phyloP scores from a whole-genome alignment of 2,888 invertebrate genomes.

The Poecilobothrus nobilitatus region DNA sequence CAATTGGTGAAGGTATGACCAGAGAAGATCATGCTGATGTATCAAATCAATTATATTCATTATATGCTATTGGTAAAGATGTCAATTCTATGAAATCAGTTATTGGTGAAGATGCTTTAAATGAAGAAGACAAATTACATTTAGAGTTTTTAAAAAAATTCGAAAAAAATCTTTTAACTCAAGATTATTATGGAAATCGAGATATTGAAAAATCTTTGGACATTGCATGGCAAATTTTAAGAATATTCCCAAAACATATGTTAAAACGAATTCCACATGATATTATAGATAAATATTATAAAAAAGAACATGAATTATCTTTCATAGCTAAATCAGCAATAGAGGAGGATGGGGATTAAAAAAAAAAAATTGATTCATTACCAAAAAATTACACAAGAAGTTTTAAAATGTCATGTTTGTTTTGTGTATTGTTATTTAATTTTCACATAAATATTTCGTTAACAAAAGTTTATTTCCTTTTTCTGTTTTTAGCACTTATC shows the following conservation, averaged over 20 bases:
- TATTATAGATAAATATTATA: constrained; percentile 5
- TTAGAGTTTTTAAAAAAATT: constrained; percentile 94
- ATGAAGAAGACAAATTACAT: constrained; percentile 90
- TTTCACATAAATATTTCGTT: too few relatives aligned
- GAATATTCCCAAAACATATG: constrained; percentile 99
- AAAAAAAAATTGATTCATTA: too few relatives aligned
- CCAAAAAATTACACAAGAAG: too few relatives aligned
- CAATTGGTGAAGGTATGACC: constrained; percentile 96
- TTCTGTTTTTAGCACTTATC: too few relatives aligned
- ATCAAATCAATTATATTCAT: constrained; percentile 96
- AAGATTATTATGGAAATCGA: constrained; percentile 92
- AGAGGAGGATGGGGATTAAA: too few relatives aligned
- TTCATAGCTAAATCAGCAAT: too few relatives aligned
- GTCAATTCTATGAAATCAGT: constrained; percentile 98
- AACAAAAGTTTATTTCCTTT: too few relatives aligned
- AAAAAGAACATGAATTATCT: background rate
- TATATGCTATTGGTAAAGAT: constrained; percentile 97
- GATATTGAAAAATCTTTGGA: constrained; percentile 95
- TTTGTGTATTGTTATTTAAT: too few relatives aligned
- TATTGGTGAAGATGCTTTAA: constrained; percentile 93
- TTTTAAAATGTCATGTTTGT: too few relatives aligned
- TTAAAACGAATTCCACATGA: constrained; percentile 87
- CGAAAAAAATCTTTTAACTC: constrained; percentile 51
- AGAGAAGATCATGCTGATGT: constrained; percentile 96
- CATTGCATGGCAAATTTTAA: constrained; percentile 93